phyloP scores from a whole-genome alignment of 2,113 vertebrate genomes.

The Edolisoma coerulescens region DNA sequence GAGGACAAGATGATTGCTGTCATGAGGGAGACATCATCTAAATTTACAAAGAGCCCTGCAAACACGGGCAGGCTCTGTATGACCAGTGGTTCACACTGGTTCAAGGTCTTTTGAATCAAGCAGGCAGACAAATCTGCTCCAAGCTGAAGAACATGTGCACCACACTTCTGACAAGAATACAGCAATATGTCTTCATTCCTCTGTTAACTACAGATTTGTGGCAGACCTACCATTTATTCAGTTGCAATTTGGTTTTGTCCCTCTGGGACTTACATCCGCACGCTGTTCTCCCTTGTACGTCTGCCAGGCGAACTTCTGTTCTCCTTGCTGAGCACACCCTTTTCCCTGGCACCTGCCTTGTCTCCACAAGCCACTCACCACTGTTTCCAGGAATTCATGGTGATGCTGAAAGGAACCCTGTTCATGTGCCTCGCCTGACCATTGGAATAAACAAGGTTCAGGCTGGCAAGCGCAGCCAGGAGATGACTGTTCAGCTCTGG shows the following conservation, averaged over 20 bases:
- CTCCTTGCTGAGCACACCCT: neutral
- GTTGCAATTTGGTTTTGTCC: neutral
- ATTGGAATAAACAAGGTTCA: neutral
- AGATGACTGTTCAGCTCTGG: conserved; percentile 20
- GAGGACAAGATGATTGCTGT: neutral
- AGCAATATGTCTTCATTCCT: fast-evolving
- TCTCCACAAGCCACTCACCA: neutral
- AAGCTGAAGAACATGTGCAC: fast-evolving
- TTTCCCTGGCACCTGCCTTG: neutral
- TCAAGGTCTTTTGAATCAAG: neutral
- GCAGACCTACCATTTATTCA: neutral
- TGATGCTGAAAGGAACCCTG: neutral
- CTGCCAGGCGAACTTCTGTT: neutral
- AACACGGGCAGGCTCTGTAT: fast-evolving
- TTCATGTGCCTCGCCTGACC: neutral
- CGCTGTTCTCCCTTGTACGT: fast-evolving
- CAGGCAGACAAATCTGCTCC: neutral
- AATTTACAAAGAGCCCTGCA: neutral
- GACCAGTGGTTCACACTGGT: neutral
- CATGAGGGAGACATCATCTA: neutral
- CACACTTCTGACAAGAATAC: neutral
- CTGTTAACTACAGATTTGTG: neutral
- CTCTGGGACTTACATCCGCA: neutral
- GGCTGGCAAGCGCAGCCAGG: neutral
- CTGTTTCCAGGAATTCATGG: neutral